Percentiles rank a stretch among this genome's conserved stretches.
phyloP scores from a whole-genome alignment of 1,140 invertebrate genomes.

The Drosophila pandora region DNA sequence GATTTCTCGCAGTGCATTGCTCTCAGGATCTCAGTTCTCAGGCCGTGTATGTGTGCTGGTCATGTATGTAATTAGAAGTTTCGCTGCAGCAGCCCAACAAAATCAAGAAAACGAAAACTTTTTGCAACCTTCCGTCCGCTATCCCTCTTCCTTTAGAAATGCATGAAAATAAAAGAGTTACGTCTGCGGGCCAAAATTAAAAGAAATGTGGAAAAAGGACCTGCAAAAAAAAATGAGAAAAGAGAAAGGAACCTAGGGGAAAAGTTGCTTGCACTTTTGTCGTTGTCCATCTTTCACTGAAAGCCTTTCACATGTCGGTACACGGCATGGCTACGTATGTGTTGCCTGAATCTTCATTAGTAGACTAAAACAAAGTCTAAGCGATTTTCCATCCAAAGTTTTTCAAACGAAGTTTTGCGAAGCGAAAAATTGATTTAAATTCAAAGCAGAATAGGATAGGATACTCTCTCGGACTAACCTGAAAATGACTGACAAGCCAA shows the following conservation, averaged over 20 bases:
- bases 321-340: neutral
- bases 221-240: neutral
- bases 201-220: conserved; percentile 32
- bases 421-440: conserved; percentile 51
- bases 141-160: conserved; percentile 21
- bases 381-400: conserved; percentile 40
- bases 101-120: conserved; percentile 77
- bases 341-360: conserved; percentile 40
- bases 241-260: conserved; percentile 3
- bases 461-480: neutral
- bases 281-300: conserved; percentile 26
- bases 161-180: conserved; percentile 54
- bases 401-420: conserved; percentile 31
- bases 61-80: conserved; percentile 82
- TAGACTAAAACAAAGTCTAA: conserved; percentile 51
- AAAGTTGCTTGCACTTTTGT: conserved; percentile 47
- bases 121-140: conserved; percentile 35
- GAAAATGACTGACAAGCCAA: conserved; percentile 49
- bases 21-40: conserved; percentile 10
- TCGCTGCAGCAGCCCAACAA: conserved; percentile 53
- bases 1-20: conserved; percentile 45
- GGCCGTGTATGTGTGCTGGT: conserved; percentile 55
- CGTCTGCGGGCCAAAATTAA: conserved; percentile 51
- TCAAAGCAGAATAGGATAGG: neutral
- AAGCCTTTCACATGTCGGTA: neutral